phyloP scores from a whole-genome alignment of 1,140 invertebrate species.

The Calephelis virginiensis region DNA sequence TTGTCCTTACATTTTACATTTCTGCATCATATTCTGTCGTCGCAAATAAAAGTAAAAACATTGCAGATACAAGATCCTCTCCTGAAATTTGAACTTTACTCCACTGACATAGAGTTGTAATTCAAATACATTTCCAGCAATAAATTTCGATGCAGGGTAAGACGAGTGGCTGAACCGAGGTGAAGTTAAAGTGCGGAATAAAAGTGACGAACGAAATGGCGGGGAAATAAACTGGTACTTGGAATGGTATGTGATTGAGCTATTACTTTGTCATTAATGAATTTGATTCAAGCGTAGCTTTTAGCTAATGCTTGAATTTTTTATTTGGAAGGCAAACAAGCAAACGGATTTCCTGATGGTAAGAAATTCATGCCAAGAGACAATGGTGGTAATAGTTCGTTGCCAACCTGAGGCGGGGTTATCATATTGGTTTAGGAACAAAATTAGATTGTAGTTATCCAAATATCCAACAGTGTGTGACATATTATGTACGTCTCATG shows the following conservation, averaged over 20 bases:
- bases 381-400: too few relatives aligned
- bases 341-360: too few relatives aligned
- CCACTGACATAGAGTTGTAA: constrained; percentile 27
- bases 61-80: constrained; percentile 43
- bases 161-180: constrained; percentile 70
- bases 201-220: constrained; percentile 64
- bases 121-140: constrained; percentile 30
- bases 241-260: constrained; percentile 32
- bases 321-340: too few relatives aligned
- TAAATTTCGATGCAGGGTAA: constrained; percentile 65
- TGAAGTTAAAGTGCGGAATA: constrained; percentile 70
- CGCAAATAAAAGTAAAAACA: constrained; percentile 75
- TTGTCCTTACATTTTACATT: constrained; percentile 75
- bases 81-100: constrained; percentile 32
- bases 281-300: neutral
- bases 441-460: too few relatives aligned
- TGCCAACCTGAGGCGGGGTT: too few relatives aligned
- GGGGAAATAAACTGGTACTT: constrained; percentile 62
- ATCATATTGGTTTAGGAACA: too few relatives aligned
- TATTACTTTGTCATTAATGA: constrained; percentile 2
- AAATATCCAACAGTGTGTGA: too few relatives aligned
- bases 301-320: too few relatives aligned
- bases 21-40: constrained; percentile 71
- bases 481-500: too few relatives aligned
- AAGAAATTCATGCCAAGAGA: too few relatives aligned